Percentiles rank a stretch among this genome's conserved stretches.
Evolutionary conservation across 92 coral and sea anemone species (phyloP).

Genomic region (Montipora capitata): DNA sequence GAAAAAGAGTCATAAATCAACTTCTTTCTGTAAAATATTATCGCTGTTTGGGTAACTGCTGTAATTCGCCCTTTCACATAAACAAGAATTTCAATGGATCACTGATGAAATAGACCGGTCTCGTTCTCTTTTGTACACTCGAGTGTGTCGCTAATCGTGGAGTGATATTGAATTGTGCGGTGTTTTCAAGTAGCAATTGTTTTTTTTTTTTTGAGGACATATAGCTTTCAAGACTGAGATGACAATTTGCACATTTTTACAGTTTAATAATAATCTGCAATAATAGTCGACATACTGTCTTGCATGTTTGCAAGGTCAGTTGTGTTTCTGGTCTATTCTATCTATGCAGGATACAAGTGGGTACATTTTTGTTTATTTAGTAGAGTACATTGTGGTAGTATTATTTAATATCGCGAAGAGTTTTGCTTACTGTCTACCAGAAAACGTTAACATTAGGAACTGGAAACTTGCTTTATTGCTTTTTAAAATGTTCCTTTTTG

Average conservation of each 20-base stretch:
- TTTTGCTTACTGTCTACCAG: not conserved
- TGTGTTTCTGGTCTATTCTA: slow-evolving; percentile 21
- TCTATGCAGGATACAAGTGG: not conserved
- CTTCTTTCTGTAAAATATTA: slow-evolving; percentile 27
- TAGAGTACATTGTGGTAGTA: not conserved
- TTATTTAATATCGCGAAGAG: not conserved
- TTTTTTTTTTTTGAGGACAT: slow-evolving; percentile 24
- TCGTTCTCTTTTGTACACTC: slow-evolving; percentile 12
- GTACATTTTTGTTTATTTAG: not conserved
- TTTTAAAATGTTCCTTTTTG: not conserved
- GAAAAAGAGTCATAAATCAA: slow-evolving; percentile 9
- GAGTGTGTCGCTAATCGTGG: slow-evolving; percentile 34
- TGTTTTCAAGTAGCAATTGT: slow-evolving; percentile 29
- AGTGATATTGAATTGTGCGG: slow-evolving; percentile 28
- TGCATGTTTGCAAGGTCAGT: slow-evolving; percentile 36
- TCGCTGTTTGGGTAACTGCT: not conserved
- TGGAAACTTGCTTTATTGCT: not conserved
- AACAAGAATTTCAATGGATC: slow-evolving; percentile 6
- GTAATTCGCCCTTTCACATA: not conserved
- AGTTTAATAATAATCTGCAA: slow-evolving; percentile 15
- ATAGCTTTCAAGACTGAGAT: slow-evolving; percentile 40
- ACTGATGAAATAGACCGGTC: slow-evolving; percentile 18
- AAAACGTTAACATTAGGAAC: not conserved
- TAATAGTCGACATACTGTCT: slow-evolving; percentile 32
- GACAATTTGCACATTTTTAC: slow-evolving; percentile 33